phyloP scores from a whole-genome alignment of 2,797 vertebrate genomes.

The Hoplostethus mediterraneus region DNA sequence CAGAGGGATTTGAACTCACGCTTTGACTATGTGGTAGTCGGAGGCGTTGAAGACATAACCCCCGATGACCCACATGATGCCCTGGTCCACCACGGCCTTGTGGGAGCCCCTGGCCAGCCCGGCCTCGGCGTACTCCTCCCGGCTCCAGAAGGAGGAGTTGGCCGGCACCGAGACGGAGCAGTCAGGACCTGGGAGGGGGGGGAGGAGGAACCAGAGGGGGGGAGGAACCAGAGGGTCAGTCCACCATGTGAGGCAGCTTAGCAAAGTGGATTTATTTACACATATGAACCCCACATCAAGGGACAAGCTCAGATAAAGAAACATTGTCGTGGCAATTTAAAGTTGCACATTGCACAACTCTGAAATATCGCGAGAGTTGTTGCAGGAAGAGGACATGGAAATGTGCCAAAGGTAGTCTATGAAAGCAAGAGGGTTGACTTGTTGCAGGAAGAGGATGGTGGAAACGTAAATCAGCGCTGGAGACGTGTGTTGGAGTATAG shows the following conservation, averaged over 20 bases:
- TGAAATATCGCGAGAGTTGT: too few relatives aligned
- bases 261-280: too few relatives aligned
- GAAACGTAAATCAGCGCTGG: too few relatives aligned
- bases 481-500: too few relatives aligned
- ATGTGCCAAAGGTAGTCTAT: too few relatives aligned
- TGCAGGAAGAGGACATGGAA: too few relatives aligned
- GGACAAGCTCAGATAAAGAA: neutral
- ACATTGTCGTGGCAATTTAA: neutral
- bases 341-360: too few relatives aligned
- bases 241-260: too few relatives aligned
- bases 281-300: neutral
- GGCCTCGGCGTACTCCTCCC: slow-evolving; percentile 84
- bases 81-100: slow-evolving; percentile 90
- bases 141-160: slow-evolving; percentile 93
- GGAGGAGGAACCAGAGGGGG: neutral
- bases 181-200: slow-evolving; percentile 86
- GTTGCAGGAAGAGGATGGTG: too few relatives aligned
- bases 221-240: neutral
- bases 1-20: slow-evolving; percentile 85
- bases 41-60: slow-evolving; percentile 98
- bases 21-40: slow-evolving; percentile 94
- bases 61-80: slow-evolving; percentile 95
- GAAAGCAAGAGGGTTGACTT: too few relatives aligned
- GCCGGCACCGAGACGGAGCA: slow-evolving; percentile 92
- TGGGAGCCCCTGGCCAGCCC: slow-evolving; percentile 93